These are phyloP conservation scores for Rhea pennata DNA, from an alignment of 2,113 vertebrate genomes.

Conservation along the genomic window DNA sequence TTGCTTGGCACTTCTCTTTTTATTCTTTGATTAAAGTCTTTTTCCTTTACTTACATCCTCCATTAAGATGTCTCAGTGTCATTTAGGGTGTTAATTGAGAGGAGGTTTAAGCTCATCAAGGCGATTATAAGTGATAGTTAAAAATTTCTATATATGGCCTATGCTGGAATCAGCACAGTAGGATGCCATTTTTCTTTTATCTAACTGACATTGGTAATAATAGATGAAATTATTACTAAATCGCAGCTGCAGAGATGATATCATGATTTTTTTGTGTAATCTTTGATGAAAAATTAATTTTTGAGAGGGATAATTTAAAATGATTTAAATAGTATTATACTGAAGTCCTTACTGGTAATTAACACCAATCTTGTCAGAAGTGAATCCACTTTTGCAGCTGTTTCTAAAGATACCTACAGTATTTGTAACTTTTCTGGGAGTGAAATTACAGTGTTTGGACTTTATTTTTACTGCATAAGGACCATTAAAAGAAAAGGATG, in stretches of 20 bases:
- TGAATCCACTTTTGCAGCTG: conserved; percentile 83
- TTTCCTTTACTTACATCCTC: conserved; percentile 86
- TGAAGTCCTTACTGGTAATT: conserved; percentile 86
- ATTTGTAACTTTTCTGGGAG: conserved; percentile 80
- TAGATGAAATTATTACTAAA: conserved; percentile 93
- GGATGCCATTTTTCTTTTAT: conserved; percentile 92
- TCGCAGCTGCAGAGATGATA: conserved; percentile 91
- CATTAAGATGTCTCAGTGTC: conserved; percentile 91
- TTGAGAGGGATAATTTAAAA: conserved; percentile 89
- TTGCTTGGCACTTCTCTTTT: conserved; percentile 60
- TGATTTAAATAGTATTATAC: conserved; percentile 88
- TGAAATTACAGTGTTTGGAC: conserved; percentile 81
- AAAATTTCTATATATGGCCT: conserved; percentile 94
- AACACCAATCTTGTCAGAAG: conserved; percentile 85
- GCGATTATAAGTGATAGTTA: conserved; percentile 95
- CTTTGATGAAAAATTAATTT: conserved; percentile 86
- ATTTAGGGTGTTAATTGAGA: conserved; percentile 97
- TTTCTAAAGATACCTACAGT: conserved; percentile 83
- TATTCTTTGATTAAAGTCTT: conserved; percentile 84
- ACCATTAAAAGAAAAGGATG: conserved; percentile 70
- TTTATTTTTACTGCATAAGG: conserved; percentile 78
- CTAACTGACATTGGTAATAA: conserved; percentile 93
- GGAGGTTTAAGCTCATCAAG: conserved; percentile 93
- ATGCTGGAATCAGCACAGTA: conserved; percentile 86
- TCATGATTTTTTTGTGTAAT: conserved; percentile 88